A percentile compares a stretch with the other conserved stretches of the same genome.
Conservation (phyloP, 2,797 vertebrate species). For the Acanthornis magna region DNA sequence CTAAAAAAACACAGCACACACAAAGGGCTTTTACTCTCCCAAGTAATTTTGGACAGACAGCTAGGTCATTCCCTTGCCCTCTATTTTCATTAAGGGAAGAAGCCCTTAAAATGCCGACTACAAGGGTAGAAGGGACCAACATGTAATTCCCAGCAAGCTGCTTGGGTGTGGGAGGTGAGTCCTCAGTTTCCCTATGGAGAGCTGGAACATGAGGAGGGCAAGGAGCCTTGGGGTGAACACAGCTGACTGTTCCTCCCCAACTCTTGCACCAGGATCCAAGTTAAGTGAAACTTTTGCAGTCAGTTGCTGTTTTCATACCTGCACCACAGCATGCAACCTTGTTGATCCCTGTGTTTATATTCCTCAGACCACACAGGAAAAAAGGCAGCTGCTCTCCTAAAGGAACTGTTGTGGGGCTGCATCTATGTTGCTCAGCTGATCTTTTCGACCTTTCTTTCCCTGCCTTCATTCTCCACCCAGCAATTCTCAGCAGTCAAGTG, state of each 20-base stretch:
- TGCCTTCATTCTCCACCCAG: neutral
- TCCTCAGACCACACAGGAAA: neutral
- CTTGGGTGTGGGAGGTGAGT: neutral
- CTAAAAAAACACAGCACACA: neutral
- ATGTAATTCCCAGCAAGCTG: neutral
- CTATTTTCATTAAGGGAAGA: neutral
- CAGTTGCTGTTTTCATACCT: neutral
- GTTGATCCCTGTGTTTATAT: neutral
- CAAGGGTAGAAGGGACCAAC: neutral
- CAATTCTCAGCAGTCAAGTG: neutral
- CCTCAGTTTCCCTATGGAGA: neutral
- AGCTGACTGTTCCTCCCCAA: neutral
- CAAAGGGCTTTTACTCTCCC: neutral
- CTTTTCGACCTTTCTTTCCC: neutral
- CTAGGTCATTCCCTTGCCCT: neutral
- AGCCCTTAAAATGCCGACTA: neutral
- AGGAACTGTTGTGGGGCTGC: neutral
- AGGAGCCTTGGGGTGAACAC: neutral
- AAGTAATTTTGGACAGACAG: neutral
- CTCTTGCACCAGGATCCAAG: fast-evolving
- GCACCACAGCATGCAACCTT: neutral
- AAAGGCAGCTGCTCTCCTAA: neutral
- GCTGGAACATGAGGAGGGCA: neutral
- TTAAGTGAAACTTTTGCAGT: neutral
- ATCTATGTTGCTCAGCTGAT: neutral